Evolutionary conservation across 2,113 vertebrate species (phyloP), one percentile per base, ranked within the genome.

Genomic region (Mesocricetus auratus): DNA sequence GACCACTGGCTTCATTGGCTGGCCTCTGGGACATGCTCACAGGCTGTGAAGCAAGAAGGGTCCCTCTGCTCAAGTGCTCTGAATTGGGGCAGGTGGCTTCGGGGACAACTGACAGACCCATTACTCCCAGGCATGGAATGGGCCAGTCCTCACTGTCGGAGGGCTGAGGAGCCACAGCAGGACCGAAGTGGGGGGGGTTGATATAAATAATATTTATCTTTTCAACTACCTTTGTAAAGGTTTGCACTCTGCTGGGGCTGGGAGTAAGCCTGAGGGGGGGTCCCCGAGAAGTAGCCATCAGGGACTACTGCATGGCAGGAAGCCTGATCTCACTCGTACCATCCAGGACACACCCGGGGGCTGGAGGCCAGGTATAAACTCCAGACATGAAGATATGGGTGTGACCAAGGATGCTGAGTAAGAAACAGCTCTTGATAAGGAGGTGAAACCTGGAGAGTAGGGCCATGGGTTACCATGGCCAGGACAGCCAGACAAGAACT

Each of bases 151-250:
- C 24, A 3, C 39, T 17, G 1, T 81, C 71, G 50, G 89, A 45
- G 69, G 47, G 21, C 10, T 74, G 36, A 81, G 81, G 19, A 56
- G 29, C 53, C 77, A 33, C 29, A 78, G 71, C 21, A 10, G 39
- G 56, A 26, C 78, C 22, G 56, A 45, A 26, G 11, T 10, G 64
- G 17, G 39, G 82, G n/a, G 24, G n/a, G 64, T 36, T 39, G 24
- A 66, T 78, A 71, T 97, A 92, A 96, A 97, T 89, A 95, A 89
- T 97, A 97, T 97, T 97, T 97, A 96, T 97, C 97, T 97, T 97
- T 97, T 96, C 91, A 94, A 95, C 73, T 68, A 58, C 64, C 19
- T 90, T n/a, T 96, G 93, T 95, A 82, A 73, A 82, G 69, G 74
- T 29, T 68, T 92, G 33, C 47, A 74, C 21, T 94, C 66, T 60